These are phyloP conservation scores for Typhlichthys subterraneus DNA, from an alignment of 2,797 vertebrate species.

Conservation along the genomic window DNA sequence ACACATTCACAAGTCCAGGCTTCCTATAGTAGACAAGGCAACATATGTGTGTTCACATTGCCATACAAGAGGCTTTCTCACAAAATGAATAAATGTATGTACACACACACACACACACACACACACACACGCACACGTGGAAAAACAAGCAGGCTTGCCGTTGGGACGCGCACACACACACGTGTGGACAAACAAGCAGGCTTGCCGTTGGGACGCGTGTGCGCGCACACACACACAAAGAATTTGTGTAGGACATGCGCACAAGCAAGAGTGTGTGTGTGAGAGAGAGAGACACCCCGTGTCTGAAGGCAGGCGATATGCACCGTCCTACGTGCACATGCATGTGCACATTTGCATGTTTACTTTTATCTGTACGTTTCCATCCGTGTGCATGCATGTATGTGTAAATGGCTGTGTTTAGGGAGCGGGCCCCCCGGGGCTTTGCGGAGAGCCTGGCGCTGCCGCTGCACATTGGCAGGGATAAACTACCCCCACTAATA, in stretches of 20 bases:
- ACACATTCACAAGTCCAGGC: background rate
- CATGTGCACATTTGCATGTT: background rate
- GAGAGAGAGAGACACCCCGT: slow-evolving; percentile 41
- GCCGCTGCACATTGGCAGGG: slow-evolving; percentile 49
- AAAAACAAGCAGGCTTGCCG: no score
- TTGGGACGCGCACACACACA: slow-evolving; percentile 44
- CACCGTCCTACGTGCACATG: no score
- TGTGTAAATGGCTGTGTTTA: slow-evolving; percentile 39
- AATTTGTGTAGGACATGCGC: slow-evolving; percentile 14
- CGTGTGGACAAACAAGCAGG: slow-evolving; percentile 27
- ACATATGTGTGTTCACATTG: slow-evolving; percentile 65
- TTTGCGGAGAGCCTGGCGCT: slow-evolving; percentile 44
- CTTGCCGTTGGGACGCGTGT: slow-evolving; percentile 37
- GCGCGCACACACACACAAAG: background rate
- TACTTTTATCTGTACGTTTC: slow-evolving; percentile 15
- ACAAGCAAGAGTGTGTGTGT: slow-evolving; percentile 32
- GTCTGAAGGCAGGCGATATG: no score
- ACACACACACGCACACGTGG: background rate
- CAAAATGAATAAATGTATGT: slow-evolving; percentile 26
- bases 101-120: background rate
- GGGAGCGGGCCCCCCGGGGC: slow-evolving; percentile 50
- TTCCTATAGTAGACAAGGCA: slow-evolving; percentile 30
- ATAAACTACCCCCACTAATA: slow-evolving; percentile 62
- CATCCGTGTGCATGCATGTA: background rate
- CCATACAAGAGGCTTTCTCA: slow-evolving; percentile 44